Evolutionary conservation across 2,113 vertebrate species (phyloP).

Genomic region (Orycteropus afer): DNA sequence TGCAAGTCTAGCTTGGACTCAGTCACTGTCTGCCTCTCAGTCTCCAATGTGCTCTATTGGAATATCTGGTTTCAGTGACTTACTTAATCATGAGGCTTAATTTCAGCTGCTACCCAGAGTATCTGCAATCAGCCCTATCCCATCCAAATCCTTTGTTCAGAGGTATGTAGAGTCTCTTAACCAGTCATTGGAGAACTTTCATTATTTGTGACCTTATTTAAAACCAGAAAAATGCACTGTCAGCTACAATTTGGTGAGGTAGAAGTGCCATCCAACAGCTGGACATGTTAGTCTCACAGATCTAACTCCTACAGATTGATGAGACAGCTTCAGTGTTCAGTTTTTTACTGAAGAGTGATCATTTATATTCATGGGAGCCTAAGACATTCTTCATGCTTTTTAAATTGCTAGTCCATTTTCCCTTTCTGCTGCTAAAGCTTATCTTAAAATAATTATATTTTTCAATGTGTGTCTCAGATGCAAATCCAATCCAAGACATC

Average conservation of each 20-base stretch:
- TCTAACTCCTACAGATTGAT: not conserved
- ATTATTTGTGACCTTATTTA: constrained; percentile 31
- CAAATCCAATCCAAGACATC: not conserved
- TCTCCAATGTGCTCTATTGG: not conserved
- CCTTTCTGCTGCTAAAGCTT: constrained; percentile 1
- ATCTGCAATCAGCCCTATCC: not conserved
- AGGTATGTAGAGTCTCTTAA: not conserved
- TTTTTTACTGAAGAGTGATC: not conserved
- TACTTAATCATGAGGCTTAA: not conserved
- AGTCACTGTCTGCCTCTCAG: not conserved
- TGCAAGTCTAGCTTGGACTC: not conserved
- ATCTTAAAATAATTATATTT: not conserved
- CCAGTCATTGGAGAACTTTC: not conserved
- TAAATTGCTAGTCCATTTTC: not conserved
- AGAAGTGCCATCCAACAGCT: not conserved
- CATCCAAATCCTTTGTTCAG: not conserved
- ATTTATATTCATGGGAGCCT: constrained; percentile 34
- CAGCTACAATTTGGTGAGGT: not conserved
- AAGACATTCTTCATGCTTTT: not conserved
- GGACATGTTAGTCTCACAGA: not conserved
- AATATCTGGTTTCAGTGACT: constrained; percentile 35
- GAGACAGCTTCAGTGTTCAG: not conserved
- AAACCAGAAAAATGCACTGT: constrained; percentile 48
- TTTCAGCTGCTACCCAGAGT: not conserved
- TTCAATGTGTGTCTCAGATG: not conserved